Percentiles rank a stretch among this genome's conserved stretches.
Evolutionary conservation across 2,113 vertebrate genomes (phyloP).

Genomic region (Hyperoodon ampullatus): DNA sequence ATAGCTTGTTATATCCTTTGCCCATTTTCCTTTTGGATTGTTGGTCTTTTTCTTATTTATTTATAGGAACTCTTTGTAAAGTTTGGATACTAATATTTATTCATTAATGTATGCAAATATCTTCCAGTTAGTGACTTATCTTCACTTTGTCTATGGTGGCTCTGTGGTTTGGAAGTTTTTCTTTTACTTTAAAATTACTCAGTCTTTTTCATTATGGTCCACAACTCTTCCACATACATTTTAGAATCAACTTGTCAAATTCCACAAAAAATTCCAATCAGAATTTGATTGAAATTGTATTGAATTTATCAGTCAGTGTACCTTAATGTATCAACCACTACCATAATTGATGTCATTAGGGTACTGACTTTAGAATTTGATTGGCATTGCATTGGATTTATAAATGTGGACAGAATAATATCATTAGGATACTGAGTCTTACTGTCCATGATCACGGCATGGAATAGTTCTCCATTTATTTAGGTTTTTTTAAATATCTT

Average conservation of each 20-base stretch:
- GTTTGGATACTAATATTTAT: not conserved
- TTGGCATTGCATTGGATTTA: not conserved
- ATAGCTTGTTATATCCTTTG: not conserved
- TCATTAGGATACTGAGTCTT: not conserved
- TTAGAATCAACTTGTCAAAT: not conserved
- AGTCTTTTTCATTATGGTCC: not conserved
- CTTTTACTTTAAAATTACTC: not conserved
- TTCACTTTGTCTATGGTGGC: not conserved
- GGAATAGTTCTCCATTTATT: not conserved
- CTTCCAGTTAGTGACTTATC: not conserved
- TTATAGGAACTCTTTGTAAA: not conserved
- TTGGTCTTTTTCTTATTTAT: not conserved
- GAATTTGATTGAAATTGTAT: not conserved
- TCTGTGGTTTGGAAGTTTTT: not conserved
- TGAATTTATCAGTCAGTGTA: not conserved
- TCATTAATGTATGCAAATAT: not conserved
- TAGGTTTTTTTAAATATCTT: not conserved
- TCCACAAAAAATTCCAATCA: not conserved
- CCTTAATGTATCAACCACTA: not conserved
- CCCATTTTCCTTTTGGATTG: not conserved
- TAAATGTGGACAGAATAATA: not conserved
- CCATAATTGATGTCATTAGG: not conserved
- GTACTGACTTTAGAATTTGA: not conserved
- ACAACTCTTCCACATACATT: not conserved
- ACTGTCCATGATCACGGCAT: not conserved